A percentile compares a stretch with the other conserved stretches of the same genome.
Evolutionary conservation across 2,888 invertebrate species (phyloP).

Genomic region (Idaea straminata): DNA sequence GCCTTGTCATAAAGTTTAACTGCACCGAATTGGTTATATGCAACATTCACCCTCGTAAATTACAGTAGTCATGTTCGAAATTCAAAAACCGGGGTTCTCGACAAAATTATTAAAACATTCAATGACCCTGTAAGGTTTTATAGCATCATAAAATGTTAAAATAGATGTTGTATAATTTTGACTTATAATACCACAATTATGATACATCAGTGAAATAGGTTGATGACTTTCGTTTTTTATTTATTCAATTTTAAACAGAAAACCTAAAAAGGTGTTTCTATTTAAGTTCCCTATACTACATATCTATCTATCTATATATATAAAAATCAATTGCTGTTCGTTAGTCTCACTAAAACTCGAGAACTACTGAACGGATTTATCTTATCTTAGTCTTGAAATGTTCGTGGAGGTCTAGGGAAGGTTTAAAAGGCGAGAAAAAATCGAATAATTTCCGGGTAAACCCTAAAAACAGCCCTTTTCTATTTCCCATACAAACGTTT

Average conservation of each 20-base stretch:
- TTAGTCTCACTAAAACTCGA: too few species aligned
- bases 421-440: too few species aligned
- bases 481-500: too few species aligned
- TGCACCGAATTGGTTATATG: slow-evolving; percentile 47
- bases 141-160: slow-evolving; percentile 48
- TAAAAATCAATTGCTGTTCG: too few species aligned
- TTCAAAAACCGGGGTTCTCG: slow-evolving; percentile 48
- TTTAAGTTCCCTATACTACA: too few species aligned
- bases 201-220: background rate
- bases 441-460: too few species aligned
- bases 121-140: slow-evolving; percentile 56
- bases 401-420: too few species aligned
- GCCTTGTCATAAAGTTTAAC: slow-evolving; percentile 59
- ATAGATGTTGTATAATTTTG: slow-evolving; percentile 32
- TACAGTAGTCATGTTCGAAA: slow-evolving; percentile 50
- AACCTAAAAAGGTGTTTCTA: background rate
- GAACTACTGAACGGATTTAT: too few species aligned
- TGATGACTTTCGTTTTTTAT: background rate
- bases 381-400: too few species aligned
- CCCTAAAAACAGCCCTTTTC: too few species aligned
- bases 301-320: too few species aligned
- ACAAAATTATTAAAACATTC: slow-evolving; percentile 50
- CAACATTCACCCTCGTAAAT: slow-evolving; percentile 61
- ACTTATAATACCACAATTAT: background rate
- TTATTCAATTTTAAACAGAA: background rate